Evolutionary conservation across 2,797 vertebrate species (phyloP).

Genomic region (Philypnodon macrostomus): DNA sequence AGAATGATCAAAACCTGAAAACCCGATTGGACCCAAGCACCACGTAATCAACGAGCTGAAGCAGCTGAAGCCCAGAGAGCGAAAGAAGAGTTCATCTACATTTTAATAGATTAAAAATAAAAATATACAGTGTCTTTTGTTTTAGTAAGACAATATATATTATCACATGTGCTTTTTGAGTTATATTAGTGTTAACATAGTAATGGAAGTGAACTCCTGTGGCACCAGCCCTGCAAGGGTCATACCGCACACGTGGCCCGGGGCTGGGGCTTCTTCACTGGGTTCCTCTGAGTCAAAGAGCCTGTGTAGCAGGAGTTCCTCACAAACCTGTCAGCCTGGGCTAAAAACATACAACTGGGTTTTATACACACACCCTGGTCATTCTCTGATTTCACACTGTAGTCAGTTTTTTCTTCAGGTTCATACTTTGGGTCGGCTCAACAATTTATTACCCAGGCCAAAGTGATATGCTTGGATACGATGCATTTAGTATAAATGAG

Average conservation of each 20-base stretch:
- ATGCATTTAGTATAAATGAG: no score
- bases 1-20: neutral
- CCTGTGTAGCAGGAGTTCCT: constrained; percentile 79
- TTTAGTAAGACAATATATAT: no score
- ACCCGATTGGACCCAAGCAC: neutral
- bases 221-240: constrained; percentile 14
- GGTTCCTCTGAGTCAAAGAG: constrained; percentile 85
- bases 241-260: constrained; percentile 71
- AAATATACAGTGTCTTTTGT: no score
- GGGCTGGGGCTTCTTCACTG: constrained; percentile 63
- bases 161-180: neutral
- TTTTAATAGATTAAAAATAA: neutral
- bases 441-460: no score
- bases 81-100: neutral
- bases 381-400: no score
- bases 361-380: constrained; percentile 14
- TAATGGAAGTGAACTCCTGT: constrained; percentile 32
- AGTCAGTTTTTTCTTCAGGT: no score
- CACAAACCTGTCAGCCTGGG: constrained; percentile 67
- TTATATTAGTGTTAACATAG: no score
- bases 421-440: no score
- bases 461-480: no score
- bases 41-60: neutral
- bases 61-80: constrained; percentile 4
- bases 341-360: constrained; percentile 55